Percentiles rank a stretch among this genome's conserved stretches.
phyloP scores from a whole-genome alignment of 2,797 vertebrate genomes.

The Premnoplex brunnescens region DNA sequence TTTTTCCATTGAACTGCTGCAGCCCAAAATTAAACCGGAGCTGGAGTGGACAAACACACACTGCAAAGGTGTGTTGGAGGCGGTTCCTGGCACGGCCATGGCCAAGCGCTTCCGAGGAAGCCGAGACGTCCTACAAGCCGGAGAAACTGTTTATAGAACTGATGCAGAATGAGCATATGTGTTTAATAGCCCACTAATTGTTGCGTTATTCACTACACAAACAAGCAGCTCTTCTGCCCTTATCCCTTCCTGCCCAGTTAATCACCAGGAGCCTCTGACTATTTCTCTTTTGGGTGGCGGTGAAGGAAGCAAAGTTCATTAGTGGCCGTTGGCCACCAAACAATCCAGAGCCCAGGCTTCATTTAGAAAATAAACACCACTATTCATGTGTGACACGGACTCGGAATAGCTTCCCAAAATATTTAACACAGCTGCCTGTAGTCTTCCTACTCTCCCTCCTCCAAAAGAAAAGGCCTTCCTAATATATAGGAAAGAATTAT shows the following conservation, averaged over 20 bases:
- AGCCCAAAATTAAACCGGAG: background rate
- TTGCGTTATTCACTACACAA: constrained; percentile 60
- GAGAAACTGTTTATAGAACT: constrained; percentile 21
- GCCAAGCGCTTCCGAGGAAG: background rate
- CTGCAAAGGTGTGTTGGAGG: background rate
- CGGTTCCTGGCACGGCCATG: background rate
- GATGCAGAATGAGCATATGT: background rate
- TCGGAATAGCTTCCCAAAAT: constrained; percentile 58
- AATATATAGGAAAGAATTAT: background rate
- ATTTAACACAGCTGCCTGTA: constrained; percentile 52
- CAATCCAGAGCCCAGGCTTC: constrained; percentile 25
- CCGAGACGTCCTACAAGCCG: background rate
- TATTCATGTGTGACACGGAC: constrained; percentile 2
- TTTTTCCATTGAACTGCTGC: constrained; percentile 7
- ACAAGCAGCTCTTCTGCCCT: constrained; percentile 52
- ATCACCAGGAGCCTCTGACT: constrained; percentile 50
- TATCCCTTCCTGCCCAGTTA: constrained; percentile 54
- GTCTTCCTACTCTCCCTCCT: background rate
- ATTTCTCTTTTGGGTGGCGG: constrained; percentile 51
- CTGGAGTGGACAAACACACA: background rate
- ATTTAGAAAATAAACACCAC: constrained; percentile 62
- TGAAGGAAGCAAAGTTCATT: constrained; percentile 65
- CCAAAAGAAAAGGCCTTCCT: background rate
- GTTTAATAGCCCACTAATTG: constrained; percentile 51
- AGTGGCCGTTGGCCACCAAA: constrained; percentile 57